phyloP scores from a whole-genome alignment of 2,113 vertebrate species.

The Baryphthengus martii region DNA sequence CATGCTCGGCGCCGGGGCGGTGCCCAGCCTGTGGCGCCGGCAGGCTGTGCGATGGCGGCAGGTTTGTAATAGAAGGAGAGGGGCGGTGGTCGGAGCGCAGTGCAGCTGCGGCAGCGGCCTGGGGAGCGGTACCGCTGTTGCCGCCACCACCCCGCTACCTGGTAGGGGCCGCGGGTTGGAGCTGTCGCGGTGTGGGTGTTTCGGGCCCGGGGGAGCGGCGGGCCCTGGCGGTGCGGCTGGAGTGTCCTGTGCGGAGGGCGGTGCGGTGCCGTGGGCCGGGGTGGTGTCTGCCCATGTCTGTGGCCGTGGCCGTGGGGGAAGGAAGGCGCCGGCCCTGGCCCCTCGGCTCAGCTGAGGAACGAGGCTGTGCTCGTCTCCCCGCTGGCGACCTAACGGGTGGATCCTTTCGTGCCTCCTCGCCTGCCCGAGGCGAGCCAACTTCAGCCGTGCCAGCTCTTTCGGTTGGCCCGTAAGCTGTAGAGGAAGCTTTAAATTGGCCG shows the following conservation, averaged over 20 bases:
- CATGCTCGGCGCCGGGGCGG: not conserved
- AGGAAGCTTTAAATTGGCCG: not conserved
- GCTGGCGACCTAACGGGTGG: rapidly evolving
- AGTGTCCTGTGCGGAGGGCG: not conserved
- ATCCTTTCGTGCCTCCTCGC: not conserved
- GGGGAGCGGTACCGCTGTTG: rapidly evolving
- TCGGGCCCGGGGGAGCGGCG: not conserved
- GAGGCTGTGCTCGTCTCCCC: not conserved
- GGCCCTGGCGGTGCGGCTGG: not conserved
- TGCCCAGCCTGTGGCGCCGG: not conserved
- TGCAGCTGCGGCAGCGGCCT: rapidly evolving
- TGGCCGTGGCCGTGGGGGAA: no score
- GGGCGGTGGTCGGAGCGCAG: rapidly evolving
- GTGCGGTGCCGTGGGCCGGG: not conserved
- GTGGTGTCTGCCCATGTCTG: no score
- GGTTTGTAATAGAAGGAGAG: conserved; percentile 26
- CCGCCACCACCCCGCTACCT: rapidly evolving
- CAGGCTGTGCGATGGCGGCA: conserved; percentile 28
- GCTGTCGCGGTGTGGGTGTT: not conserved
- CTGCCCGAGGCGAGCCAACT: no score
- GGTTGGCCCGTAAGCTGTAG: rapidly evolving
- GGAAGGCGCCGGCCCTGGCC: not conserved
- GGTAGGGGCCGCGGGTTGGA: not conserved
- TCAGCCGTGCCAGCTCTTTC: no score
- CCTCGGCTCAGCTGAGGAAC: not conserved